A percentile compares a stretch with the other conserved stretches of the same genome.
These are phyloP conservation scores for Muntiacus reevesi DNA, from an alignment of 2,113 vertebrate genomes.

Conservation along the genomic window DNA sequence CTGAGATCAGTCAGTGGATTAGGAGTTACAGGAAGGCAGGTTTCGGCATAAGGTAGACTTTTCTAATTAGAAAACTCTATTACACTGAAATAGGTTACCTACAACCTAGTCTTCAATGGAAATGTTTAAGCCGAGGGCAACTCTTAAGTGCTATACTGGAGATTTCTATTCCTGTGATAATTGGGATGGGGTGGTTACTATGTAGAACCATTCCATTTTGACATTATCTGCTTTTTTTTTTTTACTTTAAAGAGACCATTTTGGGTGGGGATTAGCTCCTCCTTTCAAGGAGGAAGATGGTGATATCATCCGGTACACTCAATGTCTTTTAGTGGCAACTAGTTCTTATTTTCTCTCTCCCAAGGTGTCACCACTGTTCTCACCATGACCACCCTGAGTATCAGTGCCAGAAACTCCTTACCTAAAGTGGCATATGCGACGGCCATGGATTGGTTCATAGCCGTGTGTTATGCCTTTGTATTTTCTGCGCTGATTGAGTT, in stretches of 20 bases:
- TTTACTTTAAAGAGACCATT: background rate
- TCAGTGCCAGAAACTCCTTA: slow-evolving; percentile 98
- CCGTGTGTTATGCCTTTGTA: slow-evolving; percentile 99
- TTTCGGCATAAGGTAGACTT: background rate
- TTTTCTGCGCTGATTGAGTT: slow-evolving; percentile 99
- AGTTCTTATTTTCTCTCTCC: slow-evolving; percentile 63
- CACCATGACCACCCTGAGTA: slow-evolving; percentile 99
- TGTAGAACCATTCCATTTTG: background rate
- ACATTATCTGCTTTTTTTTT: background rate
- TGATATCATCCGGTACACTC: background rate
- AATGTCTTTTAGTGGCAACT: background rate
- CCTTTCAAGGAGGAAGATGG: background rate
- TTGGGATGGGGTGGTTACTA: background rate
- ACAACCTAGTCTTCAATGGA: background rate
- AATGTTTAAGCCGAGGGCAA: slow-evolving; percentile 1
- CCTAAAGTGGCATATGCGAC: slow-evolving; percentile 99
- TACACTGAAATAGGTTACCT: background rate
- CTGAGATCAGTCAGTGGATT: background rate
- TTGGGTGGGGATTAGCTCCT: background rate
- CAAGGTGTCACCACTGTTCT: slow-evolving; percentile 98
- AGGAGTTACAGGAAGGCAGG: background rate
- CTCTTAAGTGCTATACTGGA: background rate
- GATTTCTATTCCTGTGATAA: background rate
- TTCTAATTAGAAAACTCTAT: background rate
- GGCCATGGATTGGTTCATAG: slow-evolving; percentile 99